Evolutionary conservation across 2,797 vertebrate genomes (phyloP), one percentile per base, ranked within the genome.

Genomic region (Pseudochirops corinnae): DNA sequence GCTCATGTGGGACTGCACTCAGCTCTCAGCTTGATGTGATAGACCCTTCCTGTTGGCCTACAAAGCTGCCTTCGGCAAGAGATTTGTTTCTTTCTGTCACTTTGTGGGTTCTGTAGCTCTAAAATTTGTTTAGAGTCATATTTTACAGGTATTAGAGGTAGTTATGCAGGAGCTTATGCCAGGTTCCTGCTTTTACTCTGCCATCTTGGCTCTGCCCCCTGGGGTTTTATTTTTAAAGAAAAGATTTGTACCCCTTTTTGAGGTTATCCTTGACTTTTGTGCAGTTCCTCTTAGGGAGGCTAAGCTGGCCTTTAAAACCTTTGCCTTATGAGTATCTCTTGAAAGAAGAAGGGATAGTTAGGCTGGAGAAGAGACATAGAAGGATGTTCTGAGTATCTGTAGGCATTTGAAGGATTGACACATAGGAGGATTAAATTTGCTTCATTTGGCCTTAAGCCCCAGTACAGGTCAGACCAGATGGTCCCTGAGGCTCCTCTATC

Each of bases 401-500:
- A 11, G 74, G 33, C 33, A 12, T 60, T 39, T 7, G 62, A 58
- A 29, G 57, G 26, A 6, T 5, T 57, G 57, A 39, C 16, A 39
- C 16, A 39, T 21, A 67, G n/a, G 74, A 24, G 39, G 39, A 82
- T 82, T 82, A 21, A 46, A 3, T 14, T 82, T 46, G 7, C 46
- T 82, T 11, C 74, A 9, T 46, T 82, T 82, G 74, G 74, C 21
- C 39, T 2, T 74, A 21, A n/a, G 9, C 18, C 16, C n/a, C 16
- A 39, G 67, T 24, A 26, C 18, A 60, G 57, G 26, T 60, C 60
- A n/a, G 60, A 33, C 31, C 14, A 21, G 60, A n/a, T 33, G 60
- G 31, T 67, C 16, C 67, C 6, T 0, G 1, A 39, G 67, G 16
- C 1, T n/a, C 5, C 1, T 74, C n/a, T 16, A 7, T n/a, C 5